Evolutionary conservation across 1,140 invertebrate species (phyloP), one percentile per base, ranked within the genome.

Genomic region (Daktulosphaira vitifoliae): DNA sequence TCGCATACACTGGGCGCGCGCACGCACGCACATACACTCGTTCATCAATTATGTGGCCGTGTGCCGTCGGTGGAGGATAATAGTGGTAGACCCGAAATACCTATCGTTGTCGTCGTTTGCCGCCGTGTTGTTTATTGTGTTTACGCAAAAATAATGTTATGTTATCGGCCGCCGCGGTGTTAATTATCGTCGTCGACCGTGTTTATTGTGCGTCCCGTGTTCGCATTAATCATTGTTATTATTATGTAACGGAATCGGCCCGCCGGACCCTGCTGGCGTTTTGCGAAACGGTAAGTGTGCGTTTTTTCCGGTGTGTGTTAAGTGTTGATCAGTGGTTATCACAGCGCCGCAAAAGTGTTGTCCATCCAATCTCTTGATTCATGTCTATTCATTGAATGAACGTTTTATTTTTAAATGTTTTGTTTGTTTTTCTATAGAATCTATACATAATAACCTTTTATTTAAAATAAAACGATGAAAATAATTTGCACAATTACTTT

Each of bases 61-160:
- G 56, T 48, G 56, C 56, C 56, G 42, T 25, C 56, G 56, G 26
- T 15, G 38, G 25, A 39, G 56, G 56, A 62, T 62, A 29, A 46
- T 48, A 38, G 44, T 39, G 25, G 52, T 59, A 62, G 26, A 16
- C 25, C 42, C 56, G 42, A 62, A 62, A 62, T 62, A 48, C 42
- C 38, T 62, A 62, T 62, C 42, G n/a, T 44, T 15, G 39, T 44
- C 29, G 29, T 33, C 11, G 29, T 11, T 11, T 44, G 39, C 39
- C 39, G 39, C 39, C 39, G 42, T 25, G 56, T 44, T 62, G 56
- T 62, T 48, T 62, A 62, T 62, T 62, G 39, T 44, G 29, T 33
- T 33, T 33, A 33, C n/a, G 56, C 44, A 39, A 62, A 62, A 46
- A 62, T 62, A 39, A 62, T 62, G 56, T 62, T 62, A 62, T 62